Base-by-base conservation (phyloP, 2,113 vertebrate species). In the Xerus inauris region DNA sequence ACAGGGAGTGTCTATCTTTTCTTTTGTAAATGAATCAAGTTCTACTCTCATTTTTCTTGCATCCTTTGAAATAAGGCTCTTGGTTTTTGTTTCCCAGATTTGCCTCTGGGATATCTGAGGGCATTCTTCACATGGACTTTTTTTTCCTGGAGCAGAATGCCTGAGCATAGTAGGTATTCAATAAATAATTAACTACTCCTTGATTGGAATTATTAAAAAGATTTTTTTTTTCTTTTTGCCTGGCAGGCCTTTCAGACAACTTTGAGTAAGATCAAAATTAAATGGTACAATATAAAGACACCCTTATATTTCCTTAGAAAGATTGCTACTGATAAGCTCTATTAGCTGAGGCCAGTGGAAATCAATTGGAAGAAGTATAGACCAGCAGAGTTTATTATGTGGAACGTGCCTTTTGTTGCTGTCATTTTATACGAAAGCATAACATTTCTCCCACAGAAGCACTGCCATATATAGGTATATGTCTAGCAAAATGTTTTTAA, bases 261-360 rank as follows among this genome's bases (percentile, higher is more conserved):
- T 87, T 47, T 79, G 57, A 76, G 35, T 84, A 75, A 86, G 40
- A 59, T 93, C 54, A 81, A 65, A 94, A 90, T 84, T 88, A 94
- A 92, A 59, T 62, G 81, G 35, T 92, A 3, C 92, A 32, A 51
- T 92, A n/a, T 57, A 91, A 94, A 80, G 26, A 73, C 26, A 88
- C 14, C 6, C 13, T 92, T 76, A 30, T 19, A 40, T 89, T 93
- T 95, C 65, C 35, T 65, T 69, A 71, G 89, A 79, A 94, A 91
- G 62, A 86, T 26, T 80, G 49, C 5, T 87, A 38, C 42, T 62
- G 72, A 93, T 93, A 80, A 79, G 19, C 75, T 84, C 19, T 51
- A 72, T 83, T 95, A 81, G 71, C 51, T 94, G n/a, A 93, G 85
- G 59, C 59, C 89, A 38, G 32, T 87, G 80, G 86, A 92, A 85